Base-by-base conservation (phyloP, 1,140 invertebrate genomes). In the Homalodisca vitripennis region DNA sequence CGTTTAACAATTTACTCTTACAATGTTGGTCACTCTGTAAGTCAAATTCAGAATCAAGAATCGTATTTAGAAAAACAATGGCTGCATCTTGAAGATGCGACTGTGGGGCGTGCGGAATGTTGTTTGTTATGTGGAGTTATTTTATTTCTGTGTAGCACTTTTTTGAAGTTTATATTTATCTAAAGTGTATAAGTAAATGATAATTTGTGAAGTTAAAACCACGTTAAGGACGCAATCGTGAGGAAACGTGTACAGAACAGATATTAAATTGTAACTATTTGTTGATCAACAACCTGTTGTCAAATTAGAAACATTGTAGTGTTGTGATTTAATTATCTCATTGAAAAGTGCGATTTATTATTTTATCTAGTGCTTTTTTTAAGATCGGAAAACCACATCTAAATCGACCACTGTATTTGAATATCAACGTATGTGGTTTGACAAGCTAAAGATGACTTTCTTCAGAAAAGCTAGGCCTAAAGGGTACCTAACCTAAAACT, bases 231-330 rank as follows among this genome's bases (percentile, higher is more conserved):
- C n/a, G n/a, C n/a, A n/a, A n/a, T n/a, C n/a, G n/a, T n/a, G n/a
- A n/a, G n/a, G n/a, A n/a, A n/a, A n/a, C n/a, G n/a, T n/a, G n/a
- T n/a, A n/a, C n/a, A n/a, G n/a, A n/a, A n/a, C n/a, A n/a, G n/a
- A n/a, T n/a, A n/a, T n/a, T n/a, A n/a, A n/a, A n/a, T n/a, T n/a
- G n/a, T n/a, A n/a, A n/a, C 17, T 41, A 30, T 60, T 60, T 60
- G 55, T 60, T 60, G 55, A 60, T 60, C 55, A 60, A 60, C 55
- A 60, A 60, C 55, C 55, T 60, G 55, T 60, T 60, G 55, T 60
- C 55, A 60, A 60, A 53, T 27, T 60, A 24, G 22, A 60, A 60
- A 27, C 27, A 60, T 29, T 60, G 55, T 60, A 12, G 55, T 30
- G 27, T 14, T 60, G 6, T 41, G 34, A 17, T 17, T 41, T 41